phyloP scores from a whole-genome alignment of 2,888 invertebrate species.

The Drosophila subsilvestris region DNA sequence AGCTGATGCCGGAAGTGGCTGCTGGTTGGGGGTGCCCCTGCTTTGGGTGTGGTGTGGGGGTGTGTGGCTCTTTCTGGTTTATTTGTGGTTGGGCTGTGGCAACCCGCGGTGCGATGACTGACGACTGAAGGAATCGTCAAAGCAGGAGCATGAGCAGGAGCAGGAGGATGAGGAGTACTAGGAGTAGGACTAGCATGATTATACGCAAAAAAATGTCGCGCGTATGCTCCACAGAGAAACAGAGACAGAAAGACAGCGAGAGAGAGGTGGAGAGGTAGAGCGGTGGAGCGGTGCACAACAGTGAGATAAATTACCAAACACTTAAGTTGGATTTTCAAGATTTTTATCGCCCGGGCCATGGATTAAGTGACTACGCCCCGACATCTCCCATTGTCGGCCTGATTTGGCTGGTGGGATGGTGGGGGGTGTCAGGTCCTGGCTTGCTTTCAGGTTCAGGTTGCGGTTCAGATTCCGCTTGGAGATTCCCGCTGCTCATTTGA shows the following conservation, averaged over 20 bases:
- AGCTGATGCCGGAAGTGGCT: constrained; percentile 64
- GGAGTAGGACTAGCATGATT: background rate
- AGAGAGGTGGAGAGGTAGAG: background rate
- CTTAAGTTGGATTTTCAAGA: constrained; percentile 84
- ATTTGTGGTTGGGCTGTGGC: constrained; percentile 62
- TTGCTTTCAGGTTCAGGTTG: constrained; percentile 48
- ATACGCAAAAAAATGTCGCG: background rate
- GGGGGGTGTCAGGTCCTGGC: background rate
- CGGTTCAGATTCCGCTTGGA: constrained; percentile 27
- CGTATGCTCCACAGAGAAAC: background rate
- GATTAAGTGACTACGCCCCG: constrained; percentile 77
- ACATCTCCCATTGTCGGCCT: constrained; percentile 41
- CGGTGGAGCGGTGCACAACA: constrained; percentile 24
- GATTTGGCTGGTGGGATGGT: constrained; percentile 9
- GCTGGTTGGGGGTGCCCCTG: background rate
- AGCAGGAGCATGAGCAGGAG: background rate
- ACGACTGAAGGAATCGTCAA: constrained; percentile 42
- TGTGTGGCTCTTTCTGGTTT: constrained; percentile 25
- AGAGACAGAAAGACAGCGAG: background rate
- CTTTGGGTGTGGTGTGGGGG: constrained; percentile 1
- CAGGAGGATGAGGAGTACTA: too few species aligned
- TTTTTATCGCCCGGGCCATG: constrained; percentile 81
- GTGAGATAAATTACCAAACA: constrained; percentile 83
- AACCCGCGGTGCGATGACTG: constrained; percentile 35
- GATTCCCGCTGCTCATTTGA: constrained; percentile 64